A percentile compares a stretch with the other conserved stretches of the same genome.
phyloP scores from a whole-genome alignment of 2,797 vertebrate genomes.

The Coregonus sp. region DNA sequence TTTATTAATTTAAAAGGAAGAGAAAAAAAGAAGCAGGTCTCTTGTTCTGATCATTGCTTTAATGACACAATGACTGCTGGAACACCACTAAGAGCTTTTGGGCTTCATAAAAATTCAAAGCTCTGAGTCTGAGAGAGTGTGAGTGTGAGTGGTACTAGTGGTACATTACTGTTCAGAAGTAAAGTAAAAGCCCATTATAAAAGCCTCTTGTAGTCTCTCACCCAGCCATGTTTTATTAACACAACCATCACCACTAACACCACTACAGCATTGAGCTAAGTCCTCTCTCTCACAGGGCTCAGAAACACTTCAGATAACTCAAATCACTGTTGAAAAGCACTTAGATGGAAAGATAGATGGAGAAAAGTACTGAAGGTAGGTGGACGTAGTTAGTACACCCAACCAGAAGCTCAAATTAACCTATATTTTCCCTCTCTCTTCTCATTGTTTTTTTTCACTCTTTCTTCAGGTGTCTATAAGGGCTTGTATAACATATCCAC shows the following conservation, averaged over 20 bases:
- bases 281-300: background rate
- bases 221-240: background rate
- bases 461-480: no score
- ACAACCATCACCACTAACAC: background rate
- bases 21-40: background rate
- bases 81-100: constrained; percentile 3
- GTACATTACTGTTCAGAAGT: background rate
- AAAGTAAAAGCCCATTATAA: background rate
- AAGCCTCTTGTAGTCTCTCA: background rate
- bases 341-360: background rate
- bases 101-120: background rate
- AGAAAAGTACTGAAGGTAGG: no score
- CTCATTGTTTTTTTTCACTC: no score
- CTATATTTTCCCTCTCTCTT: no score
- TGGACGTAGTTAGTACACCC: no score
- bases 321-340: background rate
- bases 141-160: background rate
- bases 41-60: background rate
- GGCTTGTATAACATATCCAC: no score
- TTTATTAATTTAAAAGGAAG: background rate
- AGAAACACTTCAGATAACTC: background rate
- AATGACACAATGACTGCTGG: background rate
- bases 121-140: background rate
- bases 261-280: background rate
- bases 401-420: no score